Evolutionary conservation across 2,797 vertebrate genomes (phyloP).

Genomic region (Macropus fuliginosus): DNA sequence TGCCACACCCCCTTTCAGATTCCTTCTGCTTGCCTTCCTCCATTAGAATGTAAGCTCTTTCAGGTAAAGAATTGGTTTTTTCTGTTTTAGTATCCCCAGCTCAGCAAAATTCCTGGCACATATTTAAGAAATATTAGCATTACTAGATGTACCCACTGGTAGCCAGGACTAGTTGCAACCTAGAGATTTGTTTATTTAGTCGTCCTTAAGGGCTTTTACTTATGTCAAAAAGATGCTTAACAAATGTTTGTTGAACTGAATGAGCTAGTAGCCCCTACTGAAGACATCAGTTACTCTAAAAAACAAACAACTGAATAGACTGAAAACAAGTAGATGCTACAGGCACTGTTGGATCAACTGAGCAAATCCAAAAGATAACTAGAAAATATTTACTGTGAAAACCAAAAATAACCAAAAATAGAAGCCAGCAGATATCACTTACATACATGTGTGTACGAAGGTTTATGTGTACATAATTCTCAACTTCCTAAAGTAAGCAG

Average conservation of each 20-base stretch:
- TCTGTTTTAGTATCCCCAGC: not conserved
- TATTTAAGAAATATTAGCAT: not conserved
- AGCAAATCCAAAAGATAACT: not conserved
- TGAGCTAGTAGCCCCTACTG: not conserved
- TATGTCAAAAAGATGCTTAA: not conserved
- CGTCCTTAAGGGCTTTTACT: not conserved
- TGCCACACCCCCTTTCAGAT: not conserved
- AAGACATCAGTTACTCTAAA: not conserved
- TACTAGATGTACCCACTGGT: not conserved
- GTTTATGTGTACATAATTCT: not conserved
- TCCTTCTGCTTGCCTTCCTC: not conserved
- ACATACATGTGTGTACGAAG: not conserved
- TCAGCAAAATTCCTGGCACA: not conserved
- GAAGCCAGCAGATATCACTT: not conserved
- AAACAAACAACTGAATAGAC: not conserved
- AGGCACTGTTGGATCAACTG: not conserved
- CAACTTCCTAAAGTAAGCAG: not conserved
- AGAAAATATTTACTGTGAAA: not conserved
- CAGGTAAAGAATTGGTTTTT: not conserved
- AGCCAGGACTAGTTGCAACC: not conserved
- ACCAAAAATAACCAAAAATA: not conserved
- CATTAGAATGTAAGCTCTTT: not conserved
- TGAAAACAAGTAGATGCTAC: not conserved
- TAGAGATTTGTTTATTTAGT: not conserved
- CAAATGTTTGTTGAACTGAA: not conserved